Evolutionary conservation across 2,113 vertebrate species (phyloP), one percentile per base, ranked within the genome.

Genomic region (Phylloscopus trochiloides): DNA sequence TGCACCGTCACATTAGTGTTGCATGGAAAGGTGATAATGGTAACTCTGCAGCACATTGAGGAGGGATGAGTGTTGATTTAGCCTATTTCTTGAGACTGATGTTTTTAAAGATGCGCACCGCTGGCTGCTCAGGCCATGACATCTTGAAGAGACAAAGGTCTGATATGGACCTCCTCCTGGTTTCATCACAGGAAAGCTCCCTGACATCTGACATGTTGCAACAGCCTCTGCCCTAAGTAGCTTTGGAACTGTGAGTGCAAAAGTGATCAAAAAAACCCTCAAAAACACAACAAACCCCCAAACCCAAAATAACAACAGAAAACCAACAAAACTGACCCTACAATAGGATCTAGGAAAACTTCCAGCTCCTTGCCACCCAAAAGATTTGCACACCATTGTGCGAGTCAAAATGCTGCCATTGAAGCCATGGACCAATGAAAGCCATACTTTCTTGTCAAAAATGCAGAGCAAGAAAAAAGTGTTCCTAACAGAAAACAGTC

Each of bases 81-180:
- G 91, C 70, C 58, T 88, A 61, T 95, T 90, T 85, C 63, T 94
- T 94, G 67, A 66, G 90, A 82, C 90, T 47, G 13, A n/a, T 96
- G 72, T 42, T 86, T 91, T 90, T 87, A 48, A 94, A 88, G 93
- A 87, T 86, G 92, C 81, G 51, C 86, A 47, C 52, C 65, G n/a
- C 85, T 82, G 88, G 77, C 76, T 61, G 76, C 62, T 96, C 81
- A 59, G 40, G 51, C 72, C 75, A 70, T 91, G 84, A 79, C 59
- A 78, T 93, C 95, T 95, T 95, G 47, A 88, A 92, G 67, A 96
- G 92, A 79, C 77, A 90, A 75, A 86, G 71, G 52, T 95, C 91
- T 97, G 96, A 91, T 71, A 59, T 57, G 73, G 93, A 24, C 51
- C 74, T 79, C 47, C 72, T 92, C 76, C 51, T 50, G n/a, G n/a